Evolutionary conservation across 2,113 vertebrate genomes (phyloP).

Genomic region (Anas platyrhynchos): DNA sequence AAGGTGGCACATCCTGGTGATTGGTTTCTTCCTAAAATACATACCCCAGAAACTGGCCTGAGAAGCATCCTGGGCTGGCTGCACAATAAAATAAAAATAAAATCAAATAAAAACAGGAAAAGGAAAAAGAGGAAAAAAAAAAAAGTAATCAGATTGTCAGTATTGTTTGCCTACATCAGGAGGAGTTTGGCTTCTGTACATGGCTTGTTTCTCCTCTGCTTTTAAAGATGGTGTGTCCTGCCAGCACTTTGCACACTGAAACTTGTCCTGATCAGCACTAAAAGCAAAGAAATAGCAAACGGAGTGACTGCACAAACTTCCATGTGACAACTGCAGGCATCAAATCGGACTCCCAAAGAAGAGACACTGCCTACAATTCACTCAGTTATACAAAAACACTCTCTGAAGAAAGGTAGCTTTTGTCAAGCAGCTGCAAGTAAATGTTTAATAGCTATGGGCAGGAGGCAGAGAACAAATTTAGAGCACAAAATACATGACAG

Average conservation of each 20-base stretch:
- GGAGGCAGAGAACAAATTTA: not conserved
- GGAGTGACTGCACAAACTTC: not conserved
- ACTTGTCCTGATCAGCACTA: not conserved
- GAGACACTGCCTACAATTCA: not conserved
- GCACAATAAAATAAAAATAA: not conserved
- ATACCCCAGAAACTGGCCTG: slow-evolving; percentile 30
- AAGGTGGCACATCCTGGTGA: slow-evolving; percentile 31
- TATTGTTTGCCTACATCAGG: not conserved
- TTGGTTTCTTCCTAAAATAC: slow-evolving; percentile 46
- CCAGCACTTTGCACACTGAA: not conserved
- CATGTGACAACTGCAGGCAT: not conserved
- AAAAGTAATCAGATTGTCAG: not conserved
- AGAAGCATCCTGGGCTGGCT: slow-evolving; percentile 46
- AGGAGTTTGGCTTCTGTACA: not conserved
- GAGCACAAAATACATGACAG: not conserved
- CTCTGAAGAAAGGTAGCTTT: not conserved
- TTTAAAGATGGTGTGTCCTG: not conserved
- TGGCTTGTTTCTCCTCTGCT: not conserved
- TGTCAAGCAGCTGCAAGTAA: not conserved
- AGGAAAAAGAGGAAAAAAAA: no score
- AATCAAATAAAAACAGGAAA: not conserved
- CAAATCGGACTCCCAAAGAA: not conserved
- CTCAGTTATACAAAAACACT: accelerated
- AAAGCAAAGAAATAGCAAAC: not conserved
- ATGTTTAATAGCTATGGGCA: not conserved